Conservation (phyloP, 2,888 invertebrate genomes). For the Chymomyza amoena region DNA sequence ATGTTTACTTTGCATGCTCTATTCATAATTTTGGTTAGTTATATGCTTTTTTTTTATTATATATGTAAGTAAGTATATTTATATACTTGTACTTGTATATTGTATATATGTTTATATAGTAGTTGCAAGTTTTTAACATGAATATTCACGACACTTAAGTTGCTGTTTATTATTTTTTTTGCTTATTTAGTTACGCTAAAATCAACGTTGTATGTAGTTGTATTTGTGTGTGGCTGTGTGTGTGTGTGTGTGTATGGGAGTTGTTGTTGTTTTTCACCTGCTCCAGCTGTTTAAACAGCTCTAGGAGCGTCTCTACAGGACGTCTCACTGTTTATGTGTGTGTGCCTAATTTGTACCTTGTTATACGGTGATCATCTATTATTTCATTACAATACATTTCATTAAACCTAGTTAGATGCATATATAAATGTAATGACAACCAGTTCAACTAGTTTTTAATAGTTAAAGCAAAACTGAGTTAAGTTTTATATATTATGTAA, state of each 20-base stretch:
- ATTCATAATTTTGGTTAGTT: background rate
- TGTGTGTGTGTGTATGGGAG: conserved; percentile 15
- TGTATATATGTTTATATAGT: conserved; percentile 22
- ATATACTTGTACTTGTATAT: conserved; percentile 1
- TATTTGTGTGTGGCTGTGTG: conserved; percentile 16
- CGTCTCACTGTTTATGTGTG: conserved; percentile 22
- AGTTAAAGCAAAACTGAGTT: conserved; percentile 4
- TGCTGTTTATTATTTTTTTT: conserved; percentile 46
- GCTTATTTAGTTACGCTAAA: conserved; percentile 46
- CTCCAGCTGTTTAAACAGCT: conserved; percentile 36
- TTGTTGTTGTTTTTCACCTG: conserved; percentile 52
- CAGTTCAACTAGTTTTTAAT: conserved; percentile 59
- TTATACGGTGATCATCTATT: conserved; percentile 53
- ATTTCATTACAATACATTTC: conserved; percentile 18
- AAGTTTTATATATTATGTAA: background rate
- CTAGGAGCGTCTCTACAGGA: conserved; percentile 10
- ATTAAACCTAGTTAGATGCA: conserved; percentile 27
- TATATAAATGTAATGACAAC: conserved; percentile 41
- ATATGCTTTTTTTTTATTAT: background rate
- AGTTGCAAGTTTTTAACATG: conserved; percentile 46
- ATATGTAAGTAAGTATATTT: background rate
- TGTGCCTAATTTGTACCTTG: conserved; percentile 54
- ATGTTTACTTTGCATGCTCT: background rate
- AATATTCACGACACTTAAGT: conserved; percentile 69
- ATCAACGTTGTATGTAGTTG: conserved; percentile 55